phyloP scores from a whole-genome alignment of 2,888 invertebrate species.

The Euspilapteryx auroguttella region DNA sequence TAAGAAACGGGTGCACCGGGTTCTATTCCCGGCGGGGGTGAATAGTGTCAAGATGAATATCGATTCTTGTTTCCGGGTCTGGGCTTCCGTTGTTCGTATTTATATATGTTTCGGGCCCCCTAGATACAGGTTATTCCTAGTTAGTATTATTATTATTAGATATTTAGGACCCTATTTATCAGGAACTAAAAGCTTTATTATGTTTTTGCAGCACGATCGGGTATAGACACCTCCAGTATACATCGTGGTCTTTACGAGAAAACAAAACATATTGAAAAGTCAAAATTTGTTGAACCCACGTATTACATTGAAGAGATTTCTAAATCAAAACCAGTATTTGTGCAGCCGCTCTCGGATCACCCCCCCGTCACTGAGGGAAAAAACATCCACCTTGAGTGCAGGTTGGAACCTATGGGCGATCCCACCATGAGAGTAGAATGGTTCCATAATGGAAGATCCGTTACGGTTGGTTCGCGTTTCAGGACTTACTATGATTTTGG shows the following conservation, averaged over 20 bases:
- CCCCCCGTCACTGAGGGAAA: constrained; percentile 84
- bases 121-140: no score
- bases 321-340: constrained; percentile 93
- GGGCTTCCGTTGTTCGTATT: no score
- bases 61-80: no score
- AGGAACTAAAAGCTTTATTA: no score
- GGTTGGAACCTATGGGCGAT: constrained; percentile 93
- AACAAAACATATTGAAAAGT: constrained; percentile 83
- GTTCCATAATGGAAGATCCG: constrained; percentile 91
- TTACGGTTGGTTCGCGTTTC: constrained; percentile 90
- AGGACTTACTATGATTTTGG: constrained; percentile 96
- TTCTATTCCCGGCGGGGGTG: no score
- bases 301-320: constrained; percentile 91
- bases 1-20: no score
- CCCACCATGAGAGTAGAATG: constrained; percentile 95
- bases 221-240: constrained; percentile 89
- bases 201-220: constrained; percentile 81
- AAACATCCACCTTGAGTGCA: constrained; percentile 89
- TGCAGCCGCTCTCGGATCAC: constrained; percentile 86
- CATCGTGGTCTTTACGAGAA: constrained; percentile 85
- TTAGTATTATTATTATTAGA: no score
- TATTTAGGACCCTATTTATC: no score
- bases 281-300: constrained; percentile 83
- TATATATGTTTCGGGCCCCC: no score
- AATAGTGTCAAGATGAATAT: no score